Evolutionary conservation across 2,888 invertebrate species (phyloP), one percentile per base, ranked within the genome.

Genomic region (Melanophora roralis): DNA sequence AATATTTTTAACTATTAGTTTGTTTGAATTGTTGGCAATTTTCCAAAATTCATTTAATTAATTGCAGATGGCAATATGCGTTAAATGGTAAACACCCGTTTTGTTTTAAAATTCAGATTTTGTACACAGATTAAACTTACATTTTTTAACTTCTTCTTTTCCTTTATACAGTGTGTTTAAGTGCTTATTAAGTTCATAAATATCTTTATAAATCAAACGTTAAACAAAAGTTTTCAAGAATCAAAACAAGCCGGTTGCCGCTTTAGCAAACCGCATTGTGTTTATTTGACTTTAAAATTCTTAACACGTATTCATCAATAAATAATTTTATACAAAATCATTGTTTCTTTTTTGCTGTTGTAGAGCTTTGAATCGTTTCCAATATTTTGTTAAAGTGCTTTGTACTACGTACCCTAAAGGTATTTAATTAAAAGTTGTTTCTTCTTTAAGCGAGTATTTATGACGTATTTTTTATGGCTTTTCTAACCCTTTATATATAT

Each of bases 61-160:
- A 36, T n/a, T 9, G 19, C 47, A 59, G 12, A 40, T 2, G 40
- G 16, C 38, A 14, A 47, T 76, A 80, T 64, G 80, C 67, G 72
- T 62, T 72, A 76, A 72, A 45, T 68, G 60, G 62, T 68, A 59
- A 76, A 76, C 76, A 72, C 51, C 76, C 76, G 76, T 72, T 72
- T 27, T 68, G n/a, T 68, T 34, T 80, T 72, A 76, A 80, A 64
- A 80, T 76, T 80, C 72, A 32, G 80, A 76, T 80, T 80, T 43
- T 43, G 62, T 67, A 43, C 62, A 72, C 43, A 64, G 80, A 80
- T 80, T 76, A 80, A 80, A 80, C 43, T 53, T 49, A 27, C 27
- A 27, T 27, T 27, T 27, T 27, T 27, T 27, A 5, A 27, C 3
- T 5, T 27, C 32, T 34, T 19, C 51, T 51, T 14, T 43, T 19